phyloP scores from a whole-genome alignment of 2,113 vertebrate genomes.

The Actenoides lindsayi region DNA sequence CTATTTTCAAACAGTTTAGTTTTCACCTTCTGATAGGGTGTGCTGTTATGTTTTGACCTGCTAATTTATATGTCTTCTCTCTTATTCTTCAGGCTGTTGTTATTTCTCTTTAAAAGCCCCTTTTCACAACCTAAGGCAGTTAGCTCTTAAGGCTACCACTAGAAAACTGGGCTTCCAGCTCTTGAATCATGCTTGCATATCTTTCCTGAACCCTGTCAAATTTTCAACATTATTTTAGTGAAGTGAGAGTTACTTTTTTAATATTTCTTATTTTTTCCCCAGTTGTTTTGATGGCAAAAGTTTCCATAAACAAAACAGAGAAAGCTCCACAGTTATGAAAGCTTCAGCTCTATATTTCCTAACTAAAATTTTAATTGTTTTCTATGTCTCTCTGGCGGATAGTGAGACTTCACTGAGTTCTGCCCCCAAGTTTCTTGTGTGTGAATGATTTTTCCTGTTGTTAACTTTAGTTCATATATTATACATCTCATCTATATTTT shows the following conservation, averaged over 20 bases:
- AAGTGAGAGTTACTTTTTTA: background rate
- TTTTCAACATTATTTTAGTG: background rate
- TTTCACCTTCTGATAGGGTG: background rate
- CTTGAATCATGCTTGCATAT: background rate
- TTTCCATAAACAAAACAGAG: background rate
- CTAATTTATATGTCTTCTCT: background rate
- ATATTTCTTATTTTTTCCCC: background rate
- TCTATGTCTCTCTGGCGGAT: background rate
- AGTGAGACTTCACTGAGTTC: background rate
- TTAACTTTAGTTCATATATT: slow-evolving; percentile 64
- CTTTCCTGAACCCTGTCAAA: background rate
- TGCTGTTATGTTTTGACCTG: background rate
- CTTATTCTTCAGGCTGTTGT: background rate
- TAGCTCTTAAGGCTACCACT: background rate
- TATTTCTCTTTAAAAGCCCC: background rate
- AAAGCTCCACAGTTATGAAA: background rate
- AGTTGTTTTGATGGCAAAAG: background rate
- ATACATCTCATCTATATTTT: slow-evolving; percentile 69
- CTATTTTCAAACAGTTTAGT: background rate
- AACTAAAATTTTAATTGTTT: background rate
- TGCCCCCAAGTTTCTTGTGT: background rate
- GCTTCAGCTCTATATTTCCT: background rate
- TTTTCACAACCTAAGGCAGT: background rate
- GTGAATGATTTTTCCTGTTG: slow-evolving; percentile 13
- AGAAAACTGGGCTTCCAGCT: background rate